Evolutionary conservation across 2,797 vertebrate species (phyloP), one percentile per base, ranked within the genome.

Genomic region (Rhinoraja longicauda): DNA sequence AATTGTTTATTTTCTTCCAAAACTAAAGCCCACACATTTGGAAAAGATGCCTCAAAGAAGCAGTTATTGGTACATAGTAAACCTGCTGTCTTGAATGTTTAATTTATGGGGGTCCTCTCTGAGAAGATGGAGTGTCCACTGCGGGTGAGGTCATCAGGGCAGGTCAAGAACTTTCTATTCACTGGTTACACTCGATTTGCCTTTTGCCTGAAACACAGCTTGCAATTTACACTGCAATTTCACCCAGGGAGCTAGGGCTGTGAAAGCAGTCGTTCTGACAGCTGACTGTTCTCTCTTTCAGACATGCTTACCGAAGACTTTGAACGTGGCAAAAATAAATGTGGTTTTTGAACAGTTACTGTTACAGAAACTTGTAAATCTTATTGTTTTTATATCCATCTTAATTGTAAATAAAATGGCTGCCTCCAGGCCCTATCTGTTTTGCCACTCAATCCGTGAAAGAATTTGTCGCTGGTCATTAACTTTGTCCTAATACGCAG

Each of bases 401-500:
- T 73, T 45, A 92, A 72, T 92, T 36, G 24, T 29, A 90, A 29
- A 45, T 45, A 45, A 75, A 53, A 92, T 92, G 70, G 90, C 90
- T 92, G 67, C 90, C 90, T 92, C 24, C 7, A 36, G 90, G 70
- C 13, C 12, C 39, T 73, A 29, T 73, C 24, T 29, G 26, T 92
- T 70, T 92, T 73, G 70, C 70, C 26, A 57, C 24, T 92, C 70
- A 92, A 36, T 92, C 70, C 29, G 24, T 13, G 6, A 29, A 73
- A 92, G 24, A 32, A 93, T 84, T 91, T 91, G 64, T 13, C 81
- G 45, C 26, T 81, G 76, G 73, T n/a, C 82, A 81, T 64, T 86
- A 64, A 72, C 88, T 93, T 93, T 29, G 32, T 79, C 93, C 70
- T 95, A 86, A 95, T 76, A 7, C n/a, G 79, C 82, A 36, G 95